Conservation (phyloP, 2,888 invertebrate genomes). For the Drosophila lacicola region DNA sequence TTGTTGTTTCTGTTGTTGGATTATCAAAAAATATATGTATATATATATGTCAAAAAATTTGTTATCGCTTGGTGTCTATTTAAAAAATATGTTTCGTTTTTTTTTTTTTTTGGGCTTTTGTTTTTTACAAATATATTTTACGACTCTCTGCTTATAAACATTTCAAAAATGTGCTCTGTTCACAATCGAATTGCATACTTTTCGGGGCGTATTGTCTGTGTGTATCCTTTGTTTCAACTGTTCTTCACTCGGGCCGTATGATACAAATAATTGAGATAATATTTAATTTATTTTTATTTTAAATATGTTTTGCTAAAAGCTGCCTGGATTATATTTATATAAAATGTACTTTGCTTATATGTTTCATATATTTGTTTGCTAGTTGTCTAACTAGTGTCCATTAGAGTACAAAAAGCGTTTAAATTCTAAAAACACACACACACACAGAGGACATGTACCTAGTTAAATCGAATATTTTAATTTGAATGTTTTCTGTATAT, state of each 20-base stretch:
- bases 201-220: conserved; percentile 71
- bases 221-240: conserved; percentile 47
- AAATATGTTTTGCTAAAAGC: conserved; percentile 47
- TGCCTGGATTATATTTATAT: conserved; percentile 51
- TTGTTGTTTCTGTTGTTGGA: conserved; percentile 30
- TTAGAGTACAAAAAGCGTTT: conserved; percentile 71
- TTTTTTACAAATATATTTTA: conserved; percentile 60
- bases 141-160: conserved; percentile 63
- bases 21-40: conserved; percentile 71
- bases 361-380: conserved; percentile 38
- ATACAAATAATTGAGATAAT: conserved; percentile 46
- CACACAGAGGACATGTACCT: conserved; percentile 33
- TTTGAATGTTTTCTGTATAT: conserved; percentile 15
- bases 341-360: conserved; percentile 50
- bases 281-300: conserved; percentile 6
- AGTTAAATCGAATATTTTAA: conserved; percentile 28
- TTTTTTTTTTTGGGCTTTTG: conserved; percentile 23
- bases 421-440: conserved; percentile 41
- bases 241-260: conserved; percentile 29
- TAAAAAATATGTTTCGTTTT: conserved; percentile 42
- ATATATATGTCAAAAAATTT: conserved; percentile 67
- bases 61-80: conserved; percentile 50
- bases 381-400: conserved; percentile 68
- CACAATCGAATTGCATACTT: conserved; percentile 79
- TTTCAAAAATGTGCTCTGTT: conserved; percentile 78